Conservation (phyloP, 2,113 vertebrate species). For the Diadophis punctatus region DNA sequence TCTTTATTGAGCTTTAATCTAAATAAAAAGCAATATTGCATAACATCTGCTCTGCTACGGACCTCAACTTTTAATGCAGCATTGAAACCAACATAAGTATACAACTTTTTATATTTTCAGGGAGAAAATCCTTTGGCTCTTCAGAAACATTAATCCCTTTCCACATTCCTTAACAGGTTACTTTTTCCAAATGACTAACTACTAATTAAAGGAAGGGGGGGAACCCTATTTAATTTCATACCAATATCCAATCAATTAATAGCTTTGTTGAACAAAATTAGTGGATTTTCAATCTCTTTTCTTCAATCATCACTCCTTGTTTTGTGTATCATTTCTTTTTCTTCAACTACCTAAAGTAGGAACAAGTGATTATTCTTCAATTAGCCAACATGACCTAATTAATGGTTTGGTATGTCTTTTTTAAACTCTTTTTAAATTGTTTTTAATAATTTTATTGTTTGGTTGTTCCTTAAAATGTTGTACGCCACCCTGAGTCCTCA, state of each 20-base stretch:
- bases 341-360: not conserved
- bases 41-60: not conserved
- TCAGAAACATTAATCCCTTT: not conserved
- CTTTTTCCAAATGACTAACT: not conserved
- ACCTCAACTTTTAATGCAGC: not conserved
- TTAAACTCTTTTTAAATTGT: too few relatives aligned
- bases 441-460: too few relatives aligned
- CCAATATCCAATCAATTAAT: not conserved
- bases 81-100: not conserved
- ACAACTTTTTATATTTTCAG: not conserved
- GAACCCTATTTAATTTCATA: too few relatives aligned
- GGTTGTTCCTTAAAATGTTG: too few relatives aligned
- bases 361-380: not conserved
- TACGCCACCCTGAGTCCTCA: too few relatives aligned
- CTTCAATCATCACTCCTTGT: not conserved
- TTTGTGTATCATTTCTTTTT: not conserved
- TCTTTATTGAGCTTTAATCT: not conserved
- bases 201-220: not conserved
- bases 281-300: too few relatives aligned
- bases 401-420: too few relatives aligned
- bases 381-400: not conserved
- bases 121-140: not conserved
- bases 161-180: not conserved
- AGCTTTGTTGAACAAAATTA: not conserved
- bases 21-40: not conserved